These are phyloP conservation scores for Latheticus oryzae DNA, from an alignment of 2,888 invertebrate species.

Conservation along the genomic window DNA sequence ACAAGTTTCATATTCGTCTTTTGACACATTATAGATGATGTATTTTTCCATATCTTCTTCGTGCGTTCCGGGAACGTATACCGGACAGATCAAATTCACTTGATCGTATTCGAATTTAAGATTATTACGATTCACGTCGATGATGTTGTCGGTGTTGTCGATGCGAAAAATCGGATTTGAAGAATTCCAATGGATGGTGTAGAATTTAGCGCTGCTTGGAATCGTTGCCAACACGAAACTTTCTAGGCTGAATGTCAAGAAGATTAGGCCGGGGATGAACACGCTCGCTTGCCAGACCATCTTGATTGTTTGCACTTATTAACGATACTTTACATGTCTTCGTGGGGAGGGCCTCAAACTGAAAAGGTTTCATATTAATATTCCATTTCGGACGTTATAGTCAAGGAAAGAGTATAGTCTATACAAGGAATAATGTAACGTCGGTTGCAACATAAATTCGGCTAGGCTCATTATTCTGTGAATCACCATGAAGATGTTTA, in stretches of 20 bases:
- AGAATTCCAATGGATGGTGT: slow-evolving; percentile 66
- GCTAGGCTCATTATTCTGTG: too few species aligned
- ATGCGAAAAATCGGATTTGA: slow-evolving; percentile 80
- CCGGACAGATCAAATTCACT: slow-evolving; percentile 95
- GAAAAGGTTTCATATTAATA: too few species aligned
- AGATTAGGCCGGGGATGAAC: slow-evolving; percentile 56
- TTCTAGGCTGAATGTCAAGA: slow-evolving; percentile 58
- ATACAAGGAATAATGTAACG: too few species aligned
- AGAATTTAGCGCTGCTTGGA: slow-evolving; percentile 64
- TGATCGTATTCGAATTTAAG: slow-evolving; percentile 92
- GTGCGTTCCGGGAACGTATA: slow-evolving; percentile 86
- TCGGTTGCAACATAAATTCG: too few species aligned
- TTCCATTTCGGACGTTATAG: too few species aligned
- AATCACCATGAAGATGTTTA: too few species aligned
- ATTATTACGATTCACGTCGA: slow-evolving; percentile 94
- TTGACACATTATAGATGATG: slow-evolving; percentile 96
- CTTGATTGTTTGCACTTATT: slow-evolving; percentile 39
- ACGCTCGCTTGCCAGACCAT: slow-evolving; percentile 53
- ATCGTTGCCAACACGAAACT: slow-evolving; percentile 60
- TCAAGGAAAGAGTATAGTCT: too few species aligned
- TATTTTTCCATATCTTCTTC: slow-evolving; percentile 93
- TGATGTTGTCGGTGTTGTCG: slow-evolving; percentile 97
- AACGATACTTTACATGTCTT: slow-evolving; percentile 46
- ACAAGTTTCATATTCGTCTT: slow-evolving; percentile 96
- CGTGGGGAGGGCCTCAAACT: too few species aligned